Percentiles rank a stretch among this genome's conserved stretches.
Conservation (phyloP, 37 sponge, comb jelly and placozoan genomes). For the Tethya wilhelma region DNA sequence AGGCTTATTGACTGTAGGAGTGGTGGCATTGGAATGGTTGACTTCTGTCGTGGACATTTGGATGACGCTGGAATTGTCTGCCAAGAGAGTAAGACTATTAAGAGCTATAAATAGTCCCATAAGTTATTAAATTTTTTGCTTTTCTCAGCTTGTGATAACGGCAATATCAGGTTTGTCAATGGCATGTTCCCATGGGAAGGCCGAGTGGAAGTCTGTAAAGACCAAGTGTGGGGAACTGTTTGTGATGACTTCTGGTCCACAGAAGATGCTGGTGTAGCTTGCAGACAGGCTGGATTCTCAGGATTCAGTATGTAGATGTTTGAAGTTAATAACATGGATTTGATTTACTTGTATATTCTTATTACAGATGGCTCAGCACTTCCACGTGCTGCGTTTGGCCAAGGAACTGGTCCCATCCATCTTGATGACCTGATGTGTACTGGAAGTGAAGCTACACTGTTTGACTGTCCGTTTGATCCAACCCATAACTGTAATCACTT, state of each 20-base stretch:
- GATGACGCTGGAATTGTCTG: slow-evolving; percentile 39
- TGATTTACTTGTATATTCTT: background rate
- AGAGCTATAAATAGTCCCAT: background rate
- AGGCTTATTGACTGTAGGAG: slow-evolving; percentile 29
- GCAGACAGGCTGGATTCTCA: slow-evolving; percentile 40
- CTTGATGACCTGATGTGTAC: slow-evolving; percentile 31
- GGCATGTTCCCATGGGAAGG: slow-evolving; percentile 14
- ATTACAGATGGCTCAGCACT: slow-evolving; percentile 22
- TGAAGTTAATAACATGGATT: background rate
- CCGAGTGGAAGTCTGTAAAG: slow-evolving; percentile 40
- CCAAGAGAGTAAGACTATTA: slow-evolving; percentile 6
- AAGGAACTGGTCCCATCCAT: slow-evolving; percentile 35
- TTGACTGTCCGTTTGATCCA: slow-evolving; percentile 1
- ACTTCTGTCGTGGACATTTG: slow-evolving; percentile 27
- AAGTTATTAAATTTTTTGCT: too few relatives aligned
- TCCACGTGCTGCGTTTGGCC: background rate
- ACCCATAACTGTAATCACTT: slow-evolving; percentile 23
- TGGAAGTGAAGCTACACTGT: slow-evolving; percentile 22
- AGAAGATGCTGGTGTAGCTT: slow-evolving; percentile 39
- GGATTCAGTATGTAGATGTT: background rate
- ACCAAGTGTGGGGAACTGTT: slow-evolving; percentile 41
- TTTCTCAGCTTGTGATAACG: slow-evolving; percentile 6
- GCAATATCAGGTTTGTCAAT: slow-evolving; percentile 17
- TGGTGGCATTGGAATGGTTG: slow-evolving; percentile 32
- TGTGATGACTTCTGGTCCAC: slow-evolving; percentile 37